Percentiles rank a stretch among this genome's conserved stretches.
phyloP scores from a whole-genome alignment of 2,797 vertebrate genomes.

The Cossypha heuglini region DNA sequence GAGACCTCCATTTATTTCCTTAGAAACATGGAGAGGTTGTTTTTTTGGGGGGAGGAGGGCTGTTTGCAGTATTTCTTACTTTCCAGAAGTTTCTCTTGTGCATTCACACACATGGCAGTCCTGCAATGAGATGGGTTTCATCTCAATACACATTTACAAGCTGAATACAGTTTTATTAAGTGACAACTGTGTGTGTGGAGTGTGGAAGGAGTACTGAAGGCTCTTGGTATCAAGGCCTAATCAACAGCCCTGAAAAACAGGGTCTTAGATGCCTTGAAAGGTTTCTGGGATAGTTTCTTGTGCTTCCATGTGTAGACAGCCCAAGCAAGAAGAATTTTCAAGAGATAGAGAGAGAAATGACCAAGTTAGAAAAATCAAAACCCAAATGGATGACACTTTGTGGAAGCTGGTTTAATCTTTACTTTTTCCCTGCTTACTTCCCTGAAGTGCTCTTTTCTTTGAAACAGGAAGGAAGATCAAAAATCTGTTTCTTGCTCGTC shows the following conservation, averaged over 20 bases:
- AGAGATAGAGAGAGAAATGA: neutral
- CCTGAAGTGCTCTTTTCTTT: neutral
- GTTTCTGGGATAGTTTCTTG: neutral
- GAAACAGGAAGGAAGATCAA: conserved; percentile 38
- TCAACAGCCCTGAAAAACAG: neutral
- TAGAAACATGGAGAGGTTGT: neutral
- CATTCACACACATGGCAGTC: neutral
- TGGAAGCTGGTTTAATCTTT: neutral
- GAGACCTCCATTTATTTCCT: neutral
- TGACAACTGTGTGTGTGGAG: neutral
- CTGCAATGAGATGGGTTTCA: neutral
- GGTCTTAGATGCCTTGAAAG: neutral
- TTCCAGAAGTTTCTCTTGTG: neutral
- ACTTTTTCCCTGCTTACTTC: conserved; percentile 9
- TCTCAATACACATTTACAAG: neutral
- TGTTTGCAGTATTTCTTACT: neutral
- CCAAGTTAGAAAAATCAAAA: neutral
- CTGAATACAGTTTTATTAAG: neutral
- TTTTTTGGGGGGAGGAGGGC: accelerated
- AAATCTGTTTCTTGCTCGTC: neutral
- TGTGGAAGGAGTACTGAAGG: neutral
- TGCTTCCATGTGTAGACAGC: neutral
- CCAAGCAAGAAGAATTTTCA: neutral
- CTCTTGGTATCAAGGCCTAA: neutral
- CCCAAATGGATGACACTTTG: neutral